Evolutionary conservation across 2,888 invertebrate species (phyloP), one percentile per base, ranked within the genome.

Genomic region (Entomobrya proxima): DNA sequence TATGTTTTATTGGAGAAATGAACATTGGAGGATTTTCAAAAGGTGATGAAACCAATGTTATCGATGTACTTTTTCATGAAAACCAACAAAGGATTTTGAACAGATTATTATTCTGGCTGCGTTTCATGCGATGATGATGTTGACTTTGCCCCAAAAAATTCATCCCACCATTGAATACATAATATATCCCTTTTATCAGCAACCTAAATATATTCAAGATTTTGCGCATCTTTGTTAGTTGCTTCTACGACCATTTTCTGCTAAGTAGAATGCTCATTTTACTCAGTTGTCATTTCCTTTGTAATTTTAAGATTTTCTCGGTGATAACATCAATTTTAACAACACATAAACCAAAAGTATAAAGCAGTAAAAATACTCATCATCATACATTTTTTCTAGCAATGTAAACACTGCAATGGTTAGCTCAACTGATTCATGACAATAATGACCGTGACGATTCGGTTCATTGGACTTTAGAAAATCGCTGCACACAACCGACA

Each of bases 391-490:
- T 32, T n/a, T 52, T 74, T 47, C 18, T 74, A n/a, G 13, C 15
- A 30, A 27, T 32, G 18, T 32, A 32, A 7, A 72, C 7, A 24
- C 3, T 21, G 18, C 24, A 15, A 74, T 76, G 58, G 76, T 37
- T 30, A 76, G 58, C 76, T 55, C 40, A 44, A 40, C 30, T 74
- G 35, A 61, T 58, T 75, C 76, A 55, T 84, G 84, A 61, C 77
- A 74, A 78, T 78, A 78, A 84, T 84, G 84, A 78, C 84, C 78
- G 84, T 84, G 72, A 84, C 84, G 78, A 72, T 78, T 78, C 79
- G 85, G 86, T 87, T 87, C 84, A 87, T 87, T 87, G 86, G 69
- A 87, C 84, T 87, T 61, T 78, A 61, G n/a, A 32, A 77, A 55
- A 35, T 74, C 27, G 9, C 35, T n/a, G 18, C 27, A 52, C 7